These are phyloP conservation scores for Portevinia maculata DNA, from an alignment of 2,888 invertebrate genomes.

Conservation along the genomic window DNA sequence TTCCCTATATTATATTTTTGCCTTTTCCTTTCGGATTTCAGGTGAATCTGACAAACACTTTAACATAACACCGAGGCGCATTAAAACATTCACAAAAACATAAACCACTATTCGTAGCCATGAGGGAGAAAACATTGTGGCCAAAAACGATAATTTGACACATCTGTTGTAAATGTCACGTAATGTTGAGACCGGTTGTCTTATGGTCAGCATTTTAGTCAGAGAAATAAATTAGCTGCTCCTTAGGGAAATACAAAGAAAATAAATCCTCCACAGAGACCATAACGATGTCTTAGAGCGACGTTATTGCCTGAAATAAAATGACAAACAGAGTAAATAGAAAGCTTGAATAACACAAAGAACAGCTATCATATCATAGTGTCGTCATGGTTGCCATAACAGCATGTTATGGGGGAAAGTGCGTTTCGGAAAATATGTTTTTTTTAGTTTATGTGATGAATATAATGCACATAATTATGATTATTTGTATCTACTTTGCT, in stretches of 20 bases:
- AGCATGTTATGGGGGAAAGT: no score
- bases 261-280: constrained; percentile 52
- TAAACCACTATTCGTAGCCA: constrained; percentile 23
- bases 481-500: constrained; percentile 1
- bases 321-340: constrained; percentile 61
- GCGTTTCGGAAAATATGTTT: not conserved
- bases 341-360: constrained; percentile 55
- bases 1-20: not conserved
- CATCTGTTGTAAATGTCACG: constrained; percentile 69
- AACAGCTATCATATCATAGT: constrained; percentile 48
- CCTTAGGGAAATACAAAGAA: constrained; percentile 60
- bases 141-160: constrained; percentile 60
- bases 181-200: constrained; percentile 59
- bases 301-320: constrained; percentile 57
- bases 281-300: constrained; percentile 55
- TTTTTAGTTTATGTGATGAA: constrained; percentile 2
- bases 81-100: constrained; percentile 39
- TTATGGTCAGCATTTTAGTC: constrained; percentile 66
- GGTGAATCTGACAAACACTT: not conserved
- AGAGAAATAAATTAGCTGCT: constrained; percentile 64
- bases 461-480: not conserved
- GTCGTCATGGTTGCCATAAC: constrained; percentile 24
- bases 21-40: not conserved
- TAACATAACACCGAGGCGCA: not conserved
- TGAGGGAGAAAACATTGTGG: constrained; percentile 26